Evolutionary conservation across 1,140 invertebrate genomes (phyloP), one percentile per base, ranked within the genome.

Genomic region (Cydia strobilella): DNA sequence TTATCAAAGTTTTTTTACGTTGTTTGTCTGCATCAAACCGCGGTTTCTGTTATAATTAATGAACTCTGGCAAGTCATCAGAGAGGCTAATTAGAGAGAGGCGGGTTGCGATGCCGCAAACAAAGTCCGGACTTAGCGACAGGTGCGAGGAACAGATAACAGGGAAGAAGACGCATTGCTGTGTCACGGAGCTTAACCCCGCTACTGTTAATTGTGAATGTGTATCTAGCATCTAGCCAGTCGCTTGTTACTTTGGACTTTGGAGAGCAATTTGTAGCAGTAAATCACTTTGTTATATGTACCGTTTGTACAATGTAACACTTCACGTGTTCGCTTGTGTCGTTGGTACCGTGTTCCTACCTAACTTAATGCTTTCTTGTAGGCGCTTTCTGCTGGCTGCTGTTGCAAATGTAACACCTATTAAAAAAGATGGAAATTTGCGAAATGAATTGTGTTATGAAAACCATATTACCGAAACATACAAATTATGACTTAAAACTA

Each of bases 91-190:
- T 89, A 87, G 86, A 82, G 80, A 83, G 62, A 78, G 76, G 71
- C 65, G 65, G 65, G 65, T 35, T 23, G 31, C 65, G 63, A 66
- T 31, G 74, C 76, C 81, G 79, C 79, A 86, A 80, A 84, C 86
- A 84, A 81, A 86, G 84, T 84, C 77, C 74, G 78, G 78, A 80
- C 79, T 31, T 69, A 51, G 72, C 82, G 86, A 87, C 87, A 89
- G 86, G 87, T 89, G 86, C 81, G 80, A 76, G 75, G 74, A 74
- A 65, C 77, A 84, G 86, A 89, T 87, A 88, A 85, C 83, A 77
- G 74, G 48, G 75, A 76, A 77, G 65, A 78, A 82, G 82, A 86
- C 79, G 77, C 80, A 84, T 81, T 74, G 83, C 79, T 42, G n/a
- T 69, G 75, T 80, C 77, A 76, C 71, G 83, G 80, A 79, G 77